These are phyloP conservation scores for Eurytoma californica DNA, from an alignment of 2,888 invertebrate genomes.

Conservation along the genomic window DNA sequence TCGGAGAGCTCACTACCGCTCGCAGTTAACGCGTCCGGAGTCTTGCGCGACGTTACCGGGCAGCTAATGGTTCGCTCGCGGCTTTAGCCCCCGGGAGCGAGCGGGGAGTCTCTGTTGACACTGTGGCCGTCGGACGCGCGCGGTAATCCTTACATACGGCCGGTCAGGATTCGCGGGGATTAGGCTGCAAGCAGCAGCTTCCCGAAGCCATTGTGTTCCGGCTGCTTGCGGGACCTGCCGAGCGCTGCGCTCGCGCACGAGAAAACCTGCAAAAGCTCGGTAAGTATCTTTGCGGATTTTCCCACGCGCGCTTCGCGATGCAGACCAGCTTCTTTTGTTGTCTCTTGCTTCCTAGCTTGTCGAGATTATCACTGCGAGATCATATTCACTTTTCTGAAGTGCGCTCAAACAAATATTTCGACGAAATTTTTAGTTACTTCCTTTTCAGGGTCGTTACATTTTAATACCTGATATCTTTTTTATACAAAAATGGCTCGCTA, in stretches of 20 bases:
- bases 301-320: background rate
- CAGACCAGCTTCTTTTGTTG: background rate
- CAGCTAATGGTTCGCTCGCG: conserved; percentile 43
- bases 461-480: too few relatives aligned
- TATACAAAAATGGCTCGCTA: too few relatives aligned
- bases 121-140: conserved; percentile 56
- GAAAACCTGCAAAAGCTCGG: conserved; percentile 25
- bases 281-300: conserved; percentile 27
- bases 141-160: conserved; percentile 70
- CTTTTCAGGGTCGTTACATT: too few relatives aligned
- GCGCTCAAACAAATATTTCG: background rate
- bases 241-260: conserved; percentile 4
- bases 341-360: background rate
- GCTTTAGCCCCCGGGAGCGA: conserved; percentile 52
- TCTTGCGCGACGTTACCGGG: conserved; percentile 49
- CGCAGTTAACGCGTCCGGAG: conserved; percentile 45
- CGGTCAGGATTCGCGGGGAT: conserved; percentile 65
- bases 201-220: conserved; percentile 62
- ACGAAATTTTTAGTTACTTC: too few relatives aligned
- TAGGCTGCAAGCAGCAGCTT: conserved; percentile 58
- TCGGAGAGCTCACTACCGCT: conserved; percentile 51
- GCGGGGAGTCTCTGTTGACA: conserved; percentile 60
- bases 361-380: conserved; percentile 30
- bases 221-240: too few relatives aligned
- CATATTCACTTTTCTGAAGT: conserved; percentile 32